These are phyloP conservation scores for Planococcus citri DNA, from an alignment of 1,140 invertebrate genomes.

Conservation along the genomic window DNA sequence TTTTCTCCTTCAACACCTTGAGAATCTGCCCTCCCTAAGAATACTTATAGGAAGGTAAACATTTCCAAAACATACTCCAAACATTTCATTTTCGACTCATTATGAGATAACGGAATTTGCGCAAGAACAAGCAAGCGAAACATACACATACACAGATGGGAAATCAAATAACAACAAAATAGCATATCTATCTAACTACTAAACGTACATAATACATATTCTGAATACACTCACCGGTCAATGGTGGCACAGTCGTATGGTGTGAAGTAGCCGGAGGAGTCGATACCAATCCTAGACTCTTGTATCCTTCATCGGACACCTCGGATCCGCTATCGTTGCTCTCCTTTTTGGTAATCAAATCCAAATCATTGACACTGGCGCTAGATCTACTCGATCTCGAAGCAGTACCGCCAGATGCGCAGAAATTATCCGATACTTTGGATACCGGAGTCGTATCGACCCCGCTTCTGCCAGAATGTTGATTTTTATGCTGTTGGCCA, in stretches of 20 bases:
- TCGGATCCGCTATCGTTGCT: slow-evolving; percentile 68
- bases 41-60: too few relatives aligned
- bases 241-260: slow-evolving; percentile 10
- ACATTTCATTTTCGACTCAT: too few relatives aligned
- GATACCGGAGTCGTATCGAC: slow-evolving; percentile 27
- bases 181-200: too few relatives aligned
- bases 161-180: too few relatives aligned
- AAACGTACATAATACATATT: not conserved
- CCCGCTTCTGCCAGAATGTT: slow-evolving; percentile 26
- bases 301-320: slow-evolving; percentile 75
- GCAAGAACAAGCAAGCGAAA: too few relatives aligned
- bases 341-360: slow-evolving; percentile 16
- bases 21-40: too few relatives aligned
- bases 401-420: not conserved
- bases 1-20: too few relatives aligned
- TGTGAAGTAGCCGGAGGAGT: slow-evolving; percentile 11
- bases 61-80: too few relatives aligned
- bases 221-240: slow-evolving; percentile 22
- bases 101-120: too few relatives aligned
- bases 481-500: too few relatives aligned
- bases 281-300: slow-evolving; percentile 54
- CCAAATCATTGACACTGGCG: slow-evolving; percentile 22
- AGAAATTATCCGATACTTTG: slow-evolving; percentile 27
- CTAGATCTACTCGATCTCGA: not conserved
- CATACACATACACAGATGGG: too few relatives aligned